Evolutionary conservation across 30 jellyfish, hydroid and myxozoan species (phyloP).

Genomic region (Aurelia aurita): DNA sequence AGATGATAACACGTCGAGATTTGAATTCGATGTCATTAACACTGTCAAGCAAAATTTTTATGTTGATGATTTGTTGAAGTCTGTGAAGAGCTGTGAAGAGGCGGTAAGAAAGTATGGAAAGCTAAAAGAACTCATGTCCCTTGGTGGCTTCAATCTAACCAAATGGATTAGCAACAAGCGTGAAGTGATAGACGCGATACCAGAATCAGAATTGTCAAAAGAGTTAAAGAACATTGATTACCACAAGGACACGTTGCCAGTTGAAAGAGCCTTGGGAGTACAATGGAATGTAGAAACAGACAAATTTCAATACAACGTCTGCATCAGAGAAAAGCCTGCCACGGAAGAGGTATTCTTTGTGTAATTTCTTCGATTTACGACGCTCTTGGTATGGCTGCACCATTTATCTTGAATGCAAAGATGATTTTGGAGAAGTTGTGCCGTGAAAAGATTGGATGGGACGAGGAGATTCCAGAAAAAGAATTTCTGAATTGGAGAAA

Average conservation of each 20-base stretch:
- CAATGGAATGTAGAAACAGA: constrained; percentile 40
- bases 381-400: constrained; percentile 51
- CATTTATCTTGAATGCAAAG: constrained; percentile 34
- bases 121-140: constrained; percentile 32
- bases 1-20: constrained; percentile 4
- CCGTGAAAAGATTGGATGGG: constrained; percentile 14
- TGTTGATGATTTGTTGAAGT: constrained; percentile 64
- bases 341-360: constrained; percentile 46
- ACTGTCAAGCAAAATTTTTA: constrained; percentile 60
- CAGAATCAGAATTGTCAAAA: constrained; percentile 43
- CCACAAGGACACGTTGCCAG: constrained; percentile 34
- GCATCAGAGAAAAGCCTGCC: constrained; percentile 23
- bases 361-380: constrained; percentile 22
- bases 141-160: constrained; percentile 68
- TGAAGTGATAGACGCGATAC: constrained; percentile 43
- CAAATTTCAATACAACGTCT: constrained; percentile 13
- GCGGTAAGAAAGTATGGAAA: constrained; percentile 34
- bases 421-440: constrained; percentile 1
- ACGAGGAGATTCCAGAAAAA: constrained; percentile 18
- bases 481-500: background rate
- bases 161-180: constrained; percentile 54
- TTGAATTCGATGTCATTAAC: constrained; percentile 5
- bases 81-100: constrained; percentile 24
- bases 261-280: constrained; percentile 53
- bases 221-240: constrained; percentile 24